Evolutionary conservation across 1,140 invertebrate species (phyloP).

Genomic region (Gryllus bimaculatus): DNA sequence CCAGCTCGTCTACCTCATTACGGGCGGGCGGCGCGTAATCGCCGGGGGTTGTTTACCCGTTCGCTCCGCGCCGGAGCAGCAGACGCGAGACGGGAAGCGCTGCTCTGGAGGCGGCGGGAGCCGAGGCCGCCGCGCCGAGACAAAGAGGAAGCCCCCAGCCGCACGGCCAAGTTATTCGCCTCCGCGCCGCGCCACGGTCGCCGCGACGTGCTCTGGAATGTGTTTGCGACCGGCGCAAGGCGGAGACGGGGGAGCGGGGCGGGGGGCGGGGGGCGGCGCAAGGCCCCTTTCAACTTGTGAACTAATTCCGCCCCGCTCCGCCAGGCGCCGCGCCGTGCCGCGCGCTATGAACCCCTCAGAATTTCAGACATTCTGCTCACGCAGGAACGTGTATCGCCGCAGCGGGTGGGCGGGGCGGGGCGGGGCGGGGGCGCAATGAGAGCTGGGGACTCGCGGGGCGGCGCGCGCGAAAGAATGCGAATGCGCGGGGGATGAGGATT

Average conservation of each 20-base stretch:
- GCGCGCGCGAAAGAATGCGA: too few species aligned
- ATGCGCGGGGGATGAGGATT: too few species aligned
- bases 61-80: not conserved
- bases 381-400: not conserved
- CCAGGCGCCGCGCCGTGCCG: not conserved
- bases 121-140: too few species aligned
- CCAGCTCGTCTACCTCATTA: not conserved
- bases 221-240: not conserved
- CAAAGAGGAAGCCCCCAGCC: not conserved
- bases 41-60: not conserved
- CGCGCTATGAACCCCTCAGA: not conserved
- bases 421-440: too few species aligned
- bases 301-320: not conserved
- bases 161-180: not conserved
- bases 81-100: too few species aligned
- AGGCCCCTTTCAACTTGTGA: not conserved
- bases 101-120: not conserved
- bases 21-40: not conserved
- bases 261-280: too few species aligned
- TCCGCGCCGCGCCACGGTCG: too few species aligned
- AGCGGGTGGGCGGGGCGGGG: too few species aligned
- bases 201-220: not conserved
- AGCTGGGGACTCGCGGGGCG: too few species aligned
- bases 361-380: not conserved
- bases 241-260: too few species aligned